phyloP scores from a whole-genome alignment of 2,888 invertebrate genomes.

The Gymnoscelis rufifasciata region DNA sequence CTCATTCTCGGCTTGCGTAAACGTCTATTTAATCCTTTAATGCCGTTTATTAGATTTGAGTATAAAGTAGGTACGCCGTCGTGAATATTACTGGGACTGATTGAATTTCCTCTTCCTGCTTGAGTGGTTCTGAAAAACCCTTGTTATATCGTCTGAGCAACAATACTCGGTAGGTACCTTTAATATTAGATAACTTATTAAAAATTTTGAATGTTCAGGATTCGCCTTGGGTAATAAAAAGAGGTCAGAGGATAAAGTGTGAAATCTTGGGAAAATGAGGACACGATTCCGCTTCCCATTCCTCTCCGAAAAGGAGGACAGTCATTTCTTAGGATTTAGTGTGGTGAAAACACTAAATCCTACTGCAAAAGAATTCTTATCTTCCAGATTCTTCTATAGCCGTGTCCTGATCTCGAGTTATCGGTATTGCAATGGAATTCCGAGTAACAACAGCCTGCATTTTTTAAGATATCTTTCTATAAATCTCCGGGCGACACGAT shows the following conservation, averaged over 20 bases:
- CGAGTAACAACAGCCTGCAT: conserved; percentile 26
- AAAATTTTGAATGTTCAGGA: neutral
- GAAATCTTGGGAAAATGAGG: too few species aligned
- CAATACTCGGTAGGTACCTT: too few species aligned
- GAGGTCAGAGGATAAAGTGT: too few species aligned
- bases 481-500: conserved; percentile 26
- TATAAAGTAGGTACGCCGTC: neutral
- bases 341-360: too few species aligned
- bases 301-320: too few species aligned
- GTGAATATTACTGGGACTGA: conserved; percentile 5
- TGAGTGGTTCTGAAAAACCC: neutral
- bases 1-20: conserved; percentile 19
- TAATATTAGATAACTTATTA: neutral
- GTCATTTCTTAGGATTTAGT: too few species aligned
- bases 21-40: conserved; percentile 9
- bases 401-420: neutral
- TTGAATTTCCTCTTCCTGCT: conserved; percentile 1
- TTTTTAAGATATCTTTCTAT: conserved; percentile 26
- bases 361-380: too few species aligned
- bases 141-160: neutral
- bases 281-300: too few species aligned
- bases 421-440: conserved; percentile 24
- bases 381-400: neutral
- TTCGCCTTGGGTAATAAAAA: too few species aligned
- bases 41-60: conserved; percentile 4